Evolutionary conservation across 2,113 vertebrate genomes (phyloP), one percentile per base, ranked within the genome.

Genomic region (Phasianus colchicus): DNA sequence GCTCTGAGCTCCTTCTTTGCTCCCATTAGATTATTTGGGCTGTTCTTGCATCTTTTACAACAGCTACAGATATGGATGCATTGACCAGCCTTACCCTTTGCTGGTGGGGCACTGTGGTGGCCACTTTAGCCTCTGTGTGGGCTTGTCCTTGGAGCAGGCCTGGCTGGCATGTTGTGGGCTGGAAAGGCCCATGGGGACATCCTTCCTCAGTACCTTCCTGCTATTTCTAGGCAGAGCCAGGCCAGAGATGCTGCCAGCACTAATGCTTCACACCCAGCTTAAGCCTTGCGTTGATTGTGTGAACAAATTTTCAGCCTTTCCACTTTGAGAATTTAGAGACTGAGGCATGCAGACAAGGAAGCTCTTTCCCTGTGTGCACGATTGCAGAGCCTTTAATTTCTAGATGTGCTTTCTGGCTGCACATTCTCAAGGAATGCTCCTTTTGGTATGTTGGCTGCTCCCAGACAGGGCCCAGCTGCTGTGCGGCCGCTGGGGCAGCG

Each of bases 71-170:
- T 27, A 15, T 21, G 65, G 72, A 67, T 27, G 22, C 27, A 63
- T 58, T n/a, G 58, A 54, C 36, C 42, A 54, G 25, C 21, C 13
- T 25, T 77, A 42, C 86, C 66, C 9, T 24, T 17, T 45, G 40
- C 45, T 55, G 83, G 63, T 50, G 34, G 63, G 78, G 48, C 27
- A 29, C 21, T 9, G 65, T 34, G 54, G 60, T 5, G 38, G 40
- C 18, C 65, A 21, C 61, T 19, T 88, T 61, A 30, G 61, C 79
- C 66, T 12, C 43, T 0, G 0, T 0, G 1, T 34, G 50, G 30
- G 42, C 87, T 42, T 27, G 65, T 67, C 55, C 47, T 81, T 4
- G 2, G 15, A 48, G 66, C 48, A 82, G 43, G 25, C 55, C 67
- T 0, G 43, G 34, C 43, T 75, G 80, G 69, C 83, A 64, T 16